Base-by-base conservation (phyloP, 2,113 vertebrate genomes). In the Ameiurus melas region DNA sequence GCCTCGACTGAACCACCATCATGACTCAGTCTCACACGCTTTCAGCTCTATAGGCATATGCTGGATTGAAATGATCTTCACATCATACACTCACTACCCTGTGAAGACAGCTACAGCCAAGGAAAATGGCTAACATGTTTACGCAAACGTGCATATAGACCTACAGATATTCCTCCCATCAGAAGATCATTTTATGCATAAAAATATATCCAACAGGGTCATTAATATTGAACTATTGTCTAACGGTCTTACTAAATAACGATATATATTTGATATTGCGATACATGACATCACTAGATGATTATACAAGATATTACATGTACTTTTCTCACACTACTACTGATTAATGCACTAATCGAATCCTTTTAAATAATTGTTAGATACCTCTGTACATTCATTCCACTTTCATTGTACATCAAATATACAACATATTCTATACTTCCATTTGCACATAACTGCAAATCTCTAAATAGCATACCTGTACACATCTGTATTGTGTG, bases 21-120 rank as follows among this genome's bases (percentile, higher is more conserved):
- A 86, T 89, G 86, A 89, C 86, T 91, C 84, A 86, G 84, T 73
- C 53, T 60, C 84, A 75, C 88, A 86, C 87, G 85, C 89, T 60
- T 90, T 77, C 60, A 83, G 86, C 83, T 85, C 58, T 81, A 88
- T 22, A 86, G 68, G 57, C 57, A 87, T 86, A 85, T 89, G 92
- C 86, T 91, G 91, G 92, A 19, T 33, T 85, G 78, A 70, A 88
- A 88, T 84, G 81, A 88, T 33, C 70, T 82, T 39, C 53, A 36
- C 30, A 55, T 75, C 36, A 64, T 55, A 88, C 90, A 89, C 73
- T 84, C 19, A 13, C 81, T 77, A 58, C 83, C 55, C 83, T 60
- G 73, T 51, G 10, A 43, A 19, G 58, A 60, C 51, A 20, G n/a
- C 19, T 70, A 58, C 25, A 84, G 58, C 39, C 84, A 82, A 78